phyloP scores from a whole-genome alignment of 2,888 invertebrate species.

The Melangyna quadrimaculata region DNA sequence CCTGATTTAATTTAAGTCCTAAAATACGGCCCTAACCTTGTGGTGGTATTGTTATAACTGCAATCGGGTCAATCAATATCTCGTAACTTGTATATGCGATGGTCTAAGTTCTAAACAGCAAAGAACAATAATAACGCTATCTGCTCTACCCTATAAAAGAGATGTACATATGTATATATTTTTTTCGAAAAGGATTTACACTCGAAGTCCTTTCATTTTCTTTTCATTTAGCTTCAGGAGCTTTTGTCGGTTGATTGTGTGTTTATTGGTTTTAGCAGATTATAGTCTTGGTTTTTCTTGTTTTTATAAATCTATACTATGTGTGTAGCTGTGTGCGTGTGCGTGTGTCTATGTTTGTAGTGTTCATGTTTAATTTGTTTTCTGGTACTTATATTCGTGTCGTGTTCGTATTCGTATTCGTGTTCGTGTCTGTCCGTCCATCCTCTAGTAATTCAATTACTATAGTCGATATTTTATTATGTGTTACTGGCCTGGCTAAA shows the following conservation, averaged over 20 bases:
- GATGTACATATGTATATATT: not conserved
- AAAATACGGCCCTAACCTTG: not conserved
- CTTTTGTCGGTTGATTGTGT: slow-evolving; percentile 19
- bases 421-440: slow-evolving; percentile 15
- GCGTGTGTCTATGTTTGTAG: not conserved
- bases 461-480: slow-evolving; percentile 66
- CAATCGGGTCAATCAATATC: slow-evolving; percentile 69
- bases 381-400: slow-evolving; percentile 47
- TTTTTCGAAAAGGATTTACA: slow-evolving; percentile 30
- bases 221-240: not conserved
- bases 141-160: not conserved
- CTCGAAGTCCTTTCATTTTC: slow-evolving; percentile 50
- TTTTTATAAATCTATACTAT: not conserved
- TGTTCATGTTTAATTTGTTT: slow-evolving; percentile 64
- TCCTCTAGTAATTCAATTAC: slow-evolving; percentile 62
- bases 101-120: not conserved
- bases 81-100: slow-evolving; percentile 13
- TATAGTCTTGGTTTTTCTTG: slow-evolving; percentile 32
- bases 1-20: not conserved
- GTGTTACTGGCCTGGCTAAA: slow-evolving; percentile 48
- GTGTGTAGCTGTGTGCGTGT: not conserved
- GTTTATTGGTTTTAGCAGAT: slow-evolving; percentile 45
- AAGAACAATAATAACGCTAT: not conserved
- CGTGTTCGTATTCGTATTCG: slow-evolving; percentile 3
- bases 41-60: slow-evolving; percentile 26